These are phyloP conservation scores for Corythornis leucogaster DNA, from an alignment of 2,797 vertebrate species.

Conservation along the genomic window DNA sequence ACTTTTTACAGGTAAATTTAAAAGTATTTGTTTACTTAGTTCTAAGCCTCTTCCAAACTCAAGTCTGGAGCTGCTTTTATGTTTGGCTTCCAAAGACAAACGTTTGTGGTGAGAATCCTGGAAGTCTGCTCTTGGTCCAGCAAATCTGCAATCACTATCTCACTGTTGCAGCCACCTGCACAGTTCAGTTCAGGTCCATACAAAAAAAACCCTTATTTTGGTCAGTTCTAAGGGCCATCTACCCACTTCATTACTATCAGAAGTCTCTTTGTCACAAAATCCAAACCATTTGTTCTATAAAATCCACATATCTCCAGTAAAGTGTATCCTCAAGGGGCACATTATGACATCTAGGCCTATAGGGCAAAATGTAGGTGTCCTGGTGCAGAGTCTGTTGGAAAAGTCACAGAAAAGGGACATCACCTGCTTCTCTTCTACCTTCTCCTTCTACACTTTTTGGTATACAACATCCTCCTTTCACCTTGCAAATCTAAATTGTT, in stretches of 20 bases:
- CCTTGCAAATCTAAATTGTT: background rate
- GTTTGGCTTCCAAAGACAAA: background rate
- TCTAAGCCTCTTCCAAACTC: background rate
- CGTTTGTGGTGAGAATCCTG: background rate
- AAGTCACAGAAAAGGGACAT: background rate
- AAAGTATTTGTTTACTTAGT: background rate
- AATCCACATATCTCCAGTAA: background rate
- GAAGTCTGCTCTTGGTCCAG: background rate
- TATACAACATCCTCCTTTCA: background rate
- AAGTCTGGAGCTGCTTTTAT: background rate
- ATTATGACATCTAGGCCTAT: accelerated
- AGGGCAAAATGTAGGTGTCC: accelerated
- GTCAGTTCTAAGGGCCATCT: background rate
- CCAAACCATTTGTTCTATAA: background rate
- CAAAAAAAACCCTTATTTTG: background rate
- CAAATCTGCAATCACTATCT: background rate
- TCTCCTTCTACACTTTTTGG: background rate
- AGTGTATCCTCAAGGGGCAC: background rate
- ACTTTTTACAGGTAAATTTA: background rate
- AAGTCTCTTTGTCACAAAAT: background rate
- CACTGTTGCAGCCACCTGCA: background rate
- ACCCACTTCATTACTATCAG: background rate
- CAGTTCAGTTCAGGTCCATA: background rate
- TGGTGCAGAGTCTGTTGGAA: background rate
- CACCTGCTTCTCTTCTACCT: background rate